These are phyloP conservation scores for Drosophila grimshawi DNA, from an alignment of 1,140 invertebrate species.

Conservation along the genomic window DNA sequence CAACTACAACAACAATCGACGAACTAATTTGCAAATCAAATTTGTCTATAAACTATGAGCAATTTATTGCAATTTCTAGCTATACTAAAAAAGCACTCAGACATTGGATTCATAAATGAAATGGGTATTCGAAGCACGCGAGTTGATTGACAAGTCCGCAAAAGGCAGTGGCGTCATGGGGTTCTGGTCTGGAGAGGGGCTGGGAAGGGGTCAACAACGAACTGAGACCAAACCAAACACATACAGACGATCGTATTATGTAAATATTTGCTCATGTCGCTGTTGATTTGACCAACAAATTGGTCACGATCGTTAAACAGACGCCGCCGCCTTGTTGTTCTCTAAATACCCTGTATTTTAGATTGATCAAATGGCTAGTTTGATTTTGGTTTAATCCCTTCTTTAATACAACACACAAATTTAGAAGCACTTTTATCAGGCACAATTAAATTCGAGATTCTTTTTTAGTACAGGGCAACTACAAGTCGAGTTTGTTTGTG, in stretches of 20 bases:
- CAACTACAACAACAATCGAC: not conserved
- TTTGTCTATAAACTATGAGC: conserved; percentile 18
- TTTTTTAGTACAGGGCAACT: not conserved
- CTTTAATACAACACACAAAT: too few relatives aligned
- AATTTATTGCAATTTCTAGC: conserved; percentile 18
- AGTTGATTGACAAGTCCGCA: conserved; percentile 63
- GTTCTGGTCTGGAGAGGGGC: not conserved
- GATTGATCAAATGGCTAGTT: not conserved
- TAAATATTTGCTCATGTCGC: conserved; percentile 74
- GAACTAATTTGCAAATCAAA: conserved; percentile 33
- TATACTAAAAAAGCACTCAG: not conserved
- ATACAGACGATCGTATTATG: conserved; percentile 59
- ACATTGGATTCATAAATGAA: conserved; percentile 41
- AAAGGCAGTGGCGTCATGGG: conserved; percentile 2
- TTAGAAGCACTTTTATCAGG: not conserved
- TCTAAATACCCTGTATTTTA: conserved; percentile 4
- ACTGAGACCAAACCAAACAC: not conserved
- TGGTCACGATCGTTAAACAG: conserved; percentile 82
- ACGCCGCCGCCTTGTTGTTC: conserved; percentile 41
- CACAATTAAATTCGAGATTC: too few relatives aligned
- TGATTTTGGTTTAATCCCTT: too few relatives aligned
- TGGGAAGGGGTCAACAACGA: conserved; percentile 2
- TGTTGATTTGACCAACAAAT: conserved; percentile 78
- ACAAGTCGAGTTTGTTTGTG: not conserved
- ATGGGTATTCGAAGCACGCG: conserved; percentile 71